These are phyloP conservation scores for Halcyon senegalensis DNA, from an alignment of 2,113 vertebrate genomes.

Conservation along the genomic window DNA sequence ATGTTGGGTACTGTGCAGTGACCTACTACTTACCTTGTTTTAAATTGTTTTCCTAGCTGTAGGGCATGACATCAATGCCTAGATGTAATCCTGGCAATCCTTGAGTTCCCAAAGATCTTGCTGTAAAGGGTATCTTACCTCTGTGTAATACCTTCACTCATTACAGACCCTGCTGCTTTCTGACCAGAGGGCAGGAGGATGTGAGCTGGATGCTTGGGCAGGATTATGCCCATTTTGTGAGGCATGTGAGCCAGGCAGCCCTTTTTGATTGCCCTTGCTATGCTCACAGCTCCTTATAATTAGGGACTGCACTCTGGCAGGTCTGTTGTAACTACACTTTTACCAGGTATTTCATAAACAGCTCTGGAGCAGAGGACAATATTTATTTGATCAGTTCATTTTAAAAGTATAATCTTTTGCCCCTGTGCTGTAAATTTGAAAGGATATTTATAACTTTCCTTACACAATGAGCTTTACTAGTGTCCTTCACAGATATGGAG, in stretches of 20 bases:
- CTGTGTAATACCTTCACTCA: fast-evolving
- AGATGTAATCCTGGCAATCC: background rate
- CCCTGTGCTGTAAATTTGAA: background rate
- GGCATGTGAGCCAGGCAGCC: background rate
- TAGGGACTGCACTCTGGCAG: background rate
- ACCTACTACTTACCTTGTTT: background rate
- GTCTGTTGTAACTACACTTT: background rate
- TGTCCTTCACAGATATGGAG: background rate
- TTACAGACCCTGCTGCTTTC: background rate
- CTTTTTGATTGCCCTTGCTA: background rate
- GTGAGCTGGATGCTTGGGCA: background rate
- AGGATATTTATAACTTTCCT: background rate
- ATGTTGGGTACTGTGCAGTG: background rate
- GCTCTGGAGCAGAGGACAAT: background rate
- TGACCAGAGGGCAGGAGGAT: background rate
- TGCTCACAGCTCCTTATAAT: background rate
- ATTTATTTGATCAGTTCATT: background rate
- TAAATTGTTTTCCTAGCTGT: background rate
- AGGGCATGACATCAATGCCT: background rate
- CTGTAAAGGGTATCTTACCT: background rate
- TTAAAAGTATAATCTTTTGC: background rate
- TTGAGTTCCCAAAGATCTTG: background rate
- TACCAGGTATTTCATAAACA: background rate
- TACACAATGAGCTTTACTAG: background rate
- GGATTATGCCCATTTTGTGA: background rate